phyloP scores from a whole-genome alignment of 2,113 vertebrate species.

The Perognathus longimembris region DNA sequence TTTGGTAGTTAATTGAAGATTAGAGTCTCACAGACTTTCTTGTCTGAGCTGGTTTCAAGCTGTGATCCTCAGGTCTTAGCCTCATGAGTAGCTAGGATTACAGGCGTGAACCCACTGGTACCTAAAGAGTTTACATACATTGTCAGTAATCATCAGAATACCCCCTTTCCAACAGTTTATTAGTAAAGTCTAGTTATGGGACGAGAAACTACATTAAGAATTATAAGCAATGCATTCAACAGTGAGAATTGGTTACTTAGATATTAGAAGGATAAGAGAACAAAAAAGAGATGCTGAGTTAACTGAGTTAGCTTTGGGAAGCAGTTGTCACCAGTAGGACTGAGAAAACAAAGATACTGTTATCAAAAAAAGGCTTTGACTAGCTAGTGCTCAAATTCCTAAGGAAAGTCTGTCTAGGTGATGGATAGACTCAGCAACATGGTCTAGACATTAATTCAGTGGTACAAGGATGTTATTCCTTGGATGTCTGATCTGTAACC shows the following conservation, averaged over 20 bases:
- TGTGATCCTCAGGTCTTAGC: no score
- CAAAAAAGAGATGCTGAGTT: background rate
- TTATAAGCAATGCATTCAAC: background rate
- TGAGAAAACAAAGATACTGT: background rate
- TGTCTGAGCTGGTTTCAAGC: no score
- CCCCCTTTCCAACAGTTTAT: background rate
- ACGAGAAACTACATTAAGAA: constrained; percentile 7
- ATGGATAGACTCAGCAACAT: background rate
- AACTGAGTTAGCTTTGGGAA: background rate
- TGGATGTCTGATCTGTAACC: background rate
- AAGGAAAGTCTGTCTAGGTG: background rate
- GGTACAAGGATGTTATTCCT: background rate
- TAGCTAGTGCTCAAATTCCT: background rate
- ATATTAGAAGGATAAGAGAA: constrained; percentile 21
- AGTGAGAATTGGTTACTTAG: constrained; percentile 3
- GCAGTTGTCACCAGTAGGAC: background rate
- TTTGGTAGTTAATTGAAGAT: no score
- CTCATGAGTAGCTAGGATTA: no score
- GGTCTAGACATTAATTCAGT: background rate
- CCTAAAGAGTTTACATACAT: background rate
- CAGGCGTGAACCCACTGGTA: no score
- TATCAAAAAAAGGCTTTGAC: background rate
- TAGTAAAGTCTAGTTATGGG: background rate
- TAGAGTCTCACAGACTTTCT: no score
- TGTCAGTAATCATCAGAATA: background rate